A percentile compares a stretch with the other conserved stretches of the same genome.
Evolutionary conservation across 2,888 invertebrate genomes (phyloP).

Genomic region (Drosophila longiperda): DNA sequence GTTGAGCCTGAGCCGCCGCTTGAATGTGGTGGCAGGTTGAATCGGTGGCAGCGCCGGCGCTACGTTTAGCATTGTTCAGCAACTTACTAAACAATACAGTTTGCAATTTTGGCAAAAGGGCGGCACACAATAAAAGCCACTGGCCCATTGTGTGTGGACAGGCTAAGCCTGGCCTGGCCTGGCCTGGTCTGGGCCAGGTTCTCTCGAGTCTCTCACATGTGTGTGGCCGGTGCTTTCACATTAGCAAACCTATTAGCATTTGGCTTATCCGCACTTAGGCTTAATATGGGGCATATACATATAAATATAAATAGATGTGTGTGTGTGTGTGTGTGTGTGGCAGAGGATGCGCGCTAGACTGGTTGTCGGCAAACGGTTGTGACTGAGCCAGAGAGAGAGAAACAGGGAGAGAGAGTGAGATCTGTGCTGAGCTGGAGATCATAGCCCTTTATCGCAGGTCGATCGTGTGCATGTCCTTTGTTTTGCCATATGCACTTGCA

Average conservation of each 20-base stretch:
- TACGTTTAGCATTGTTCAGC: conserved; percentile 62
- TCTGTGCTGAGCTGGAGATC: conserved; percentile 22
- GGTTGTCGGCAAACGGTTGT: conserved; percentile 41
- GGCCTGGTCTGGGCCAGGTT: conserved; percentile 1
- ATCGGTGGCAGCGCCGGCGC: conserved; percentile 72
- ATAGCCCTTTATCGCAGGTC: conserved; percentile 69
- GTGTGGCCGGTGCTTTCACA: conserved; percentile 64
- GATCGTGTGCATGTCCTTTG: conserved; percentile 71
- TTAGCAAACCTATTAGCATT: conserved; percentile 72
- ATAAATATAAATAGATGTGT: too few relatives aligned
- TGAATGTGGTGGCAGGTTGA: conserved; percentile 1
- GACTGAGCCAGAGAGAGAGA: too few relatives aligned
- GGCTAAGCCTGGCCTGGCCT: conserved; percentile 41
- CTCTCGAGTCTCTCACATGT: conserved; percentile 27
- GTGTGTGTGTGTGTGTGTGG: not conserved
- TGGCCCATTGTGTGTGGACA: conserved; percentile 36
- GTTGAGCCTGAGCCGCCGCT: conserved; percentile 1
- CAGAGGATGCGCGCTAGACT: conserved; percentile 54
- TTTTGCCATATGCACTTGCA: conserved; percentile 51
- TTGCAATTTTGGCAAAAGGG: conserved; percentile 22
- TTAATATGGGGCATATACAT: conserved; percentile 35
- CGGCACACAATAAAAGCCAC: conserved; percentile 74
- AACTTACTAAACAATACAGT: conserved; percentile 66
- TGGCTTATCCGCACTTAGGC: conserved; percentile 72
- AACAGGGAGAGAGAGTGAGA: not conserved